phyloP scores from a whole-genome alignment of 1,140 invertebrate species.

The Matsumurasca onukii region DNA sequence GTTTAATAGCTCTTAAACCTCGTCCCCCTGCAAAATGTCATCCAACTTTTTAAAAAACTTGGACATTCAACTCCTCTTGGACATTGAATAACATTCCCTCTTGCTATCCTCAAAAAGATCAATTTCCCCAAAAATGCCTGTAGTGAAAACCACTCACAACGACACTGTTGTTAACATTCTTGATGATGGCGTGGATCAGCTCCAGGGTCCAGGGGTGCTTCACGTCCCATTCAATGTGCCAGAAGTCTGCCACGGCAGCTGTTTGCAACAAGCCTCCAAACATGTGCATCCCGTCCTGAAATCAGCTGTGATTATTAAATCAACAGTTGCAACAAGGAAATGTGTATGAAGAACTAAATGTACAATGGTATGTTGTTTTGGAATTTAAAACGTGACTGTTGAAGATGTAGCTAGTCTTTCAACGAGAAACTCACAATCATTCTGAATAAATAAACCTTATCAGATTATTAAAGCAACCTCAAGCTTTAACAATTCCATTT shows the following conservation, averaged over 20 bases:
- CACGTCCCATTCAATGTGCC: neutral
- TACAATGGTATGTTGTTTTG: too few species aligned
- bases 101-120: neutral
- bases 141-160: neutral
- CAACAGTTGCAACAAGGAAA: too few species aligned
- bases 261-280: neutral
- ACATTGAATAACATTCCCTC: neutral
- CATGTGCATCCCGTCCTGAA: slow-evolving; percentile 3
- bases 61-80: neutral
- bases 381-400: too few species aligned
- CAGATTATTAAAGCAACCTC: too few species aligned
- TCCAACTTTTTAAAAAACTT: neutral
- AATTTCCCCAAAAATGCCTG: neutral
- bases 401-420: too few species aligned
- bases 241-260: neutral
- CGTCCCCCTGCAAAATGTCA: neutral
- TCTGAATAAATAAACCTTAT: too few species aligned
- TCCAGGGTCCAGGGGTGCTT: neutral
- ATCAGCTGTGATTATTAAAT: too few species aligned
- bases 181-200: neutral
- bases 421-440: too few species aligned
- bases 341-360: too few species aligned
- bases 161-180: neutral
- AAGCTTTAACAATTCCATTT: too few species aligned
- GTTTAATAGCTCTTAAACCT: neutral